phyloP scores from a whole-genome alignment of 2,888 invertebrate genomes.

The Diaprepes abbreviatus region DNA sequence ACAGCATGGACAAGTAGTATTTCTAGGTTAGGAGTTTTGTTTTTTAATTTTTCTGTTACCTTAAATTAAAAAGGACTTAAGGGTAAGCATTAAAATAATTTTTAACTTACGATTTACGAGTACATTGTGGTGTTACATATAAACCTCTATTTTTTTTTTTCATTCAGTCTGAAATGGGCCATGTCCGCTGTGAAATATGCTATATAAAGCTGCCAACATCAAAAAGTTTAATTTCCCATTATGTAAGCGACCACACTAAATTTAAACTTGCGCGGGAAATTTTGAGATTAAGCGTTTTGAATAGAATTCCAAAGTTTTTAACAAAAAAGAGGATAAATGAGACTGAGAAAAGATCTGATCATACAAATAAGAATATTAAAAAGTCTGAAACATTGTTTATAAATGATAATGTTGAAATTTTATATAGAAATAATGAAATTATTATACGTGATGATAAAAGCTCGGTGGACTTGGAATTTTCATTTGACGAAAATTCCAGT shows the following conservation, averaged over 20 bases:
- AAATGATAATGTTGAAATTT: constrained; percentile 56
- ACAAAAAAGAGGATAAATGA: constrained; percentile 43
- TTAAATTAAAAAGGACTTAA: neutral
- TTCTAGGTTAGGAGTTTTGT: constrained; percentile 6
- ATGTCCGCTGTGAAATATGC: constrained; percentile 55
- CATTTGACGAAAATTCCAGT: constrained; percentile 54
- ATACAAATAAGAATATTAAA: constrained; percentile 24
- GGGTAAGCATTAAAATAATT: neutral
- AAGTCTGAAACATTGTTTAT: constrained; percentile 55
- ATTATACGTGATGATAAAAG: constrained; percentile 56
- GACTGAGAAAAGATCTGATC: constrained; percentile 22
- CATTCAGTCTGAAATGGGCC: constrained; percentile 42
- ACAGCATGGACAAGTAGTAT: neutral
- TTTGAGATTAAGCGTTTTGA: constrained; percentile 50
- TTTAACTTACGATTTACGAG: neutral
- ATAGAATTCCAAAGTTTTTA: constrained; percentile 36
- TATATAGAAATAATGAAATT: constrained; percentile 56
- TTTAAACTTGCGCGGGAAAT: constrained; percentile 53
- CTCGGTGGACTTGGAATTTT: constrained; percentile 55
- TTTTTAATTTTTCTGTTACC: neutral
- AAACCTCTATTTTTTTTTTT: neutral
- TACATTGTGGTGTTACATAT: neutral
- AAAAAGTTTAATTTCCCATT: constrained; percentile 55
- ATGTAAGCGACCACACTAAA: constrained; percentile 56
- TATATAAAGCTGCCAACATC: constrained; percentile 52